Evolutionary conservation across 2,797 vertebrate genomes (phyloP).

Genomic region (Cossypha niveicapilla): DNA sequence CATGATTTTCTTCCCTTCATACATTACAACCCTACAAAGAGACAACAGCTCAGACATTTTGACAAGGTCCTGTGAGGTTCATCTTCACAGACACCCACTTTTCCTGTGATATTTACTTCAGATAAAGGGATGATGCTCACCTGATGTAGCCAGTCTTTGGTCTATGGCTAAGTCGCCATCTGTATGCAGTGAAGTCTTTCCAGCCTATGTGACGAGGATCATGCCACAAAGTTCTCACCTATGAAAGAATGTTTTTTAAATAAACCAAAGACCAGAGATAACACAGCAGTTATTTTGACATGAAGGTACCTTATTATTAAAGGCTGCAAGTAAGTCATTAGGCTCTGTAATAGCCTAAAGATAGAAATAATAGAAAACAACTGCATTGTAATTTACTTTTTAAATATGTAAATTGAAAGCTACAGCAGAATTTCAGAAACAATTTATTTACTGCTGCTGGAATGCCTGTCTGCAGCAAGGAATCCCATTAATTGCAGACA

Average conservation of each 20-base stretch:
- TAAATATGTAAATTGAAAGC: neutral
- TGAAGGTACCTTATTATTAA: neutral
- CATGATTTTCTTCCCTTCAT: conserved; percentile 98
- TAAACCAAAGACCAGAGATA: neutral
- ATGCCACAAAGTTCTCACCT: conserved; percentile 98
- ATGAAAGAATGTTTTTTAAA: neutral
- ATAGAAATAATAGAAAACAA: neutral
- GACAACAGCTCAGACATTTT: neutral
- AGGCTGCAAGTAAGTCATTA: neutral
- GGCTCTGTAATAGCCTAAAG: neutral
- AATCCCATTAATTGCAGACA: neutral
- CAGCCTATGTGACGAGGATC: conserved; percentile 97
- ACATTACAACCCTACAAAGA: conserved; percentile 90
- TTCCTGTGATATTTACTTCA: neutral
- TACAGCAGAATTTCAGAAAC: neutral
- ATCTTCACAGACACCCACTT: neutral
- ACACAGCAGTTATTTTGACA: neutral
- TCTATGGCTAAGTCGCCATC: conserved; percentile 95
- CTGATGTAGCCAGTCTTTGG: conserved; percentile 96
- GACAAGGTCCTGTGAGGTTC: neutral
- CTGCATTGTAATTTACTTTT: neutral
- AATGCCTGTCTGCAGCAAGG: neutral
- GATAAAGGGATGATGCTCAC: conserved; percentile 64
- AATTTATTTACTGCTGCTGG: neutral
- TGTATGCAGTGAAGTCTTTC: conserved; percentile 99